A percentile compares a stretch with the other conserved stretches of the same genome.
Conservation (phyloP, 1,140 invertebrate species). For the Apis cerana region DNA sequence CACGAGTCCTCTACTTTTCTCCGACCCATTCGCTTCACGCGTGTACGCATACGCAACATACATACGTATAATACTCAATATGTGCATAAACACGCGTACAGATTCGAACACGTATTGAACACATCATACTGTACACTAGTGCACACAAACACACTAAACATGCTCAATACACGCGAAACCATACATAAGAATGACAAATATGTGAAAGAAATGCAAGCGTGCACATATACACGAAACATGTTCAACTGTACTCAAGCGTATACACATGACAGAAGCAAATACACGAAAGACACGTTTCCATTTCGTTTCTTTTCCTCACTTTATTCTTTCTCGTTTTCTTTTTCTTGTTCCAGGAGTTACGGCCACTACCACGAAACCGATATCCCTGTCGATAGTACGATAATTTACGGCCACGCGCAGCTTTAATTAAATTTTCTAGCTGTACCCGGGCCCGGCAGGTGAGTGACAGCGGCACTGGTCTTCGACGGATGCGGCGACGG, state of each 20-base stretch:
- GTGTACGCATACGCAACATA: neutral
- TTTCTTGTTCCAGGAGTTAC: neutral
- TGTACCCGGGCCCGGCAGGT: conserved; percentile 12
- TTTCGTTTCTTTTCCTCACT: neutral
- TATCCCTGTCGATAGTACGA: conserved; percentile 54
- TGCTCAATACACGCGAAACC: neutral
- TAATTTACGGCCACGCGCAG: conserved; percentile 70
- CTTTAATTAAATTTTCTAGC: conserved; percentile 72
- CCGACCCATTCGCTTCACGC: conserved; percentile 1
- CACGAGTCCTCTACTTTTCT: conserved; percentile 43
- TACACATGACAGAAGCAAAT: neutral
- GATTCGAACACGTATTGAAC: neutral
- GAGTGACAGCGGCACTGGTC: conserved; percentile 9
- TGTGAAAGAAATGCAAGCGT: neutral
- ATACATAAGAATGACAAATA: neutral
- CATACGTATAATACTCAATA: too few species aligned
- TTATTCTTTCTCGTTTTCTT: neutral
- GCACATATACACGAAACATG: neutral
- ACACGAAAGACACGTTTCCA: neutral
- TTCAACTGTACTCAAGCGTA: neutral
- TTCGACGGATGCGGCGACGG: conserved; percentile 3
- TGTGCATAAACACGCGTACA: neutral
- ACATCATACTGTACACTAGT: too few species aligned
- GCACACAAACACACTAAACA: neutral
- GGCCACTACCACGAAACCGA: conserved; percentile 25